A percentile compares a stretch with the other conserved stretches of the same genome.
These are phyloP conservation scores for Psix sp. DNA, from an alignment of 1,140 invertebrate genomes.

Conservation along the genomic window DNA sequence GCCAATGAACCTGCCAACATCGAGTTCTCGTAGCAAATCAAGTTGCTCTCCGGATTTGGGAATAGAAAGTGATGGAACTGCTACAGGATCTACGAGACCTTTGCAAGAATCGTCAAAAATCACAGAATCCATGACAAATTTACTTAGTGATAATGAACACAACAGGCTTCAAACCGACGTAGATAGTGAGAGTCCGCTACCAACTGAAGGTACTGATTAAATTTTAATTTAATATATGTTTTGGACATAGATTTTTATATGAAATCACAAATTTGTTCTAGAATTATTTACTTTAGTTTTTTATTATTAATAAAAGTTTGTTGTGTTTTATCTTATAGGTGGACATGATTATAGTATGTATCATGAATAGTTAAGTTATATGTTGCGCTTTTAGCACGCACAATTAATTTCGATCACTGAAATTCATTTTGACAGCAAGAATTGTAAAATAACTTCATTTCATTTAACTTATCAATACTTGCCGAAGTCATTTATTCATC, in stretches of 20 bases:
- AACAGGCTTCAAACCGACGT: conserved; percentile 63
- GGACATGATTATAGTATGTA: conserved; percentile 71
- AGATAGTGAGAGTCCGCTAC: conserved; percentile 69
- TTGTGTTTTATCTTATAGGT: no score
- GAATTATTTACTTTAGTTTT: no score
- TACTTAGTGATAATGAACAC: conserved; percentile 75
- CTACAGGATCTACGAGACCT: conserved; percentile 72
- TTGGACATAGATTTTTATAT: no score
- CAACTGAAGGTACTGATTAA: conserved; percentile 68
- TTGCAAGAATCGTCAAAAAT: conserved; percentile 77
- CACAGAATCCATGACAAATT: conserved; percentile 78
- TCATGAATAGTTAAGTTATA: conserved; percentile 64
- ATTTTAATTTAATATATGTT: no score
- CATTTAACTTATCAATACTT: no score
- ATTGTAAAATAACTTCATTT: neutral
- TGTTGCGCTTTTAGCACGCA: conserved; percentile 62
- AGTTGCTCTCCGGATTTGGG: conserved; percentile 84
- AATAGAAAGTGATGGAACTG: conserved; percentile 82
- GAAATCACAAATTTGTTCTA: conserved; percentile 2
- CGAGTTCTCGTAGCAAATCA: conserved; percentile 69
- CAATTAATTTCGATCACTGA: conserved; percentile 35
- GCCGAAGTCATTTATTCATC: no score
- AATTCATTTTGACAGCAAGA: conserved; percentile 21
- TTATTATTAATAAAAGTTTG: no score
- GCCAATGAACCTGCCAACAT: conserved; percentile 62